Percentiles rank a stretch among this genome's conserved stretches.
These are phyloP conservation scores for Podarcis lilfordi DNA, from an alignment of 2,797 vertebrate species.

Conservation along the genomic window DNA sequence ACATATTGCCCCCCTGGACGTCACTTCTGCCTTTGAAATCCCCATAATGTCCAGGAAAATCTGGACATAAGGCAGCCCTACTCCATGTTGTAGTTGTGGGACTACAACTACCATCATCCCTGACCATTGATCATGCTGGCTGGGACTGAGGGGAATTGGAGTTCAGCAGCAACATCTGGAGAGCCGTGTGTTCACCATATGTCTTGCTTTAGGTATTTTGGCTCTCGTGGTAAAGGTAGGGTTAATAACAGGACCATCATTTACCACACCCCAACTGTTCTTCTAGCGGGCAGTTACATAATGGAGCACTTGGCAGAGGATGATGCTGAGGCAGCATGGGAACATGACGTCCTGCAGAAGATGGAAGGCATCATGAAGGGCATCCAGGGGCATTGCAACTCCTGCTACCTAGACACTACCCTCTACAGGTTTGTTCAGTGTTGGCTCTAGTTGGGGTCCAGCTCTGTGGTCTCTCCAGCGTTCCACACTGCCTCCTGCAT, in stretches of 20 bases:
- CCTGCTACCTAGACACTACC: slow-evolving; percentile 86
- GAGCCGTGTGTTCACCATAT: not conserved
- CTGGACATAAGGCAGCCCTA: too few species aligned
- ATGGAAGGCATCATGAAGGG: slow-evolving; percentile 84
- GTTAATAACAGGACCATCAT: not conserved
- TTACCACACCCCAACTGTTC: not conserved
- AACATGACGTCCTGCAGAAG: slow-evolving; percentile 73
- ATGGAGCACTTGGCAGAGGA: slow-evolving; percentile 52
- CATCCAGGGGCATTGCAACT: slow-evolving; percentile 87
- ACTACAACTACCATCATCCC: not conserved
- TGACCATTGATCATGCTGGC: not conserved
- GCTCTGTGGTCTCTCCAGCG: not conserved
- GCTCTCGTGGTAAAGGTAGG: not conserved
- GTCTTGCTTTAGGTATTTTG: not conserved
- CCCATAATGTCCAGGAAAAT: too few species aligned
- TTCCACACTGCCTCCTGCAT: not conserved
- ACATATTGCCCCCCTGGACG: too few species aligned
- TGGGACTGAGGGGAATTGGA: not conserved
- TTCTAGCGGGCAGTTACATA: not conserved
- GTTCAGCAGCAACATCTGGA: not conserved
- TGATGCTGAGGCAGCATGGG: slow-evolving; percentile 71
- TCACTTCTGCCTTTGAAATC: too few species aligned
- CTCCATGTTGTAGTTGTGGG: too few species aligned
- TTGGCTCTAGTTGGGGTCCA: not conserved
- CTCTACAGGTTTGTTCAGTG: slow-evolving; percentile 81